Evolutionary conservation across 2,888 invertebrate genomes (phyloP), one percentile per base, ranked within the genome.

Genomic region (Catocala sponsa): DNA sequence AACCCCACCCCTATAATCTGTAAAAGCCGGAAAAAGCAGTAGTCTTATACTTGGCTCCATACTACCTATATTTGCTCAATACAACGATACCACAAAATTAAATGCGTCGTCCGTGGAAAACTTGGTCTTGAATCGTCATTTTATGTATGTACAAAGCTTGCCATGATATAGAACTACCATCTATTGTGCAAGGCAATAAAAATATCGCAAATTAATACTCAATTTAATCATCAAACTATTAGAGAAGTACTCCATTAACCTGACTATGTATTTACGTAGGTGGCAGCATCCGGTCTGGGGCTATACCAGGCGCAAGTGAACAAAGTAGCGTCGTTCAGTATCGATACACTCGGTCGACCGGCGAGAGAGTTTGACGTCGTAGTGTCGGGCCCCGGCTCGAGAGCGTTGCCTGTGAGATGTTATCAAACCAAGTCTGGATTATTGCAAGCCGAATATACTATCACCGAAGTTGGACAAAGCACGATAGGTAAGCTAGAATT

Each of bases 361-460:
- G 97, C 97, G 0, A 95, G 98, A 59, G 98, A 98, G 85, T 98
- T 98, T 84, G 98, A 98, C 87, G 98, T 98, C 0, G 97, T 98
- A 0, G 97, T 98, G 0, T 97, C 97, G 0, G 97, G 97, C 0
- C 97, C 97, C 0, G 96, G 97, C 6, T 96, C 97, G 0, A 95
- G 96, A 69, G 97, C 98, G 0, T 95, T 99, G 47, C 98, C 98
- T 0, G 98, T 99, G 4, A 89, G 98, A 62, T 99, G 99, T 85
- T 99, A 99, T 88, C 98, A 98, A 86, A 99, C 99, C 66, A 98
- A 99, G 83, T 98, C 99, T 66, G 99, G 99, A 1, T 97, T 98
- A 82, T 95, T 99, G 59, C 97, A 98, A 86, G 99, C 99, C 0
- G 99, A 99, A 90, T 99, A 98, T 90, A 97, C 97, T 12, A 97